Evolutionary conservation across 2,888 invertebrate genomes (phyloP).

Genomic region (Lasiommata megera): DNA sequence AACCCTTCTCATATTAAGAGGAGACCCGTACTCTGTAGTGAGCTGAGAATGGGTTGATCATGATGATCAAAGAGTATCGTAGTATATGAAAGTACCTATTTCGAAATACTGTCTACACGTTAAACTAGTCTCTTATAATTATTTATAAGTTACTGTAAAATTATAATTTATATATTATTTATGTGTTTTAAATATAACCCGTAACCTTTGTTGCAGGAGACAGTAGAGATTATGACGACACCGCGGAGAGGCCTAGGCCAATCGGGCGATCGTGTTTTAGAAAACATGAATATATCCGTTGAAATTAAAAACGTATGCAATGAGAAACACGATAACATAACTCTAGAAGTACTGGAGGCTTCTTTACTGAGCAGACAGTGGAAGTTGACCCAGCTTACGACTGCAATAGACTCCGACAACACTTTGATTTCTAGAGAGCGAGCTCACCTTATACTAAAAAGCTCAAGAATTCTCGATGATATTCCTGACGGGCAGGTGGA

Average conservation of each 20-base stretch:
- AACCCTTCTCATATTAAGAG: too few relatives aligned
- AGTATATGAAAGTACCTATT: too few relatives aligned
- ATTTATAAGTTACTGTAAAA: too few relatives aligned
- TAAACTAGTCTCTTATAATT: too few relatives aligned
- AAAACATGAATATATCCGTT: constrained; percentile 84
- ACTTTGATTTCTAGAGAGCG: constrained; percentile 59
- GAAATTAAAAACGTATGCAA: constrained; percentile 86
- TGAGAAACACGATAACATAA: constrained; percentile 81
- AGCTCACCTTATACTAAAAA: constrained; percentile 64
- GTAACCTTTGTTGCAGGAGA: constrained; percentile 57
- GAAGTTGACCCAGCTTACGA: constrained; percentile 71
- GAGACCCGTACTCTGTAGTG: too few relatives aligned
- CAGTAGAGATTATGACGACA: constrained; percentile 78
- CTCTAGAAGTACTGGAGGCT: constrained; percentile 69
- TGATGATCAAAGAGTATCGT: too few relatives aligned
- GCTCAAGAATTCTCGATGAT: constrained; percentile 47
- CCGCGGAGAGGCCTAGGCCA: constrained; percentile 75
- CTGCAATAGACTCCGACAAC: constrained; percentile 48
- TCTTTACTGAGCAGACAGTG: constrained; percentile 79
- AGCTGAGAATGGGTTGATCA: too few relatives aligned
- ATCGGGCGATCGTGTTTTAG: constrained; percentile 53
- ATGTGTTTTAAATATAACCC: too few relatives aligned
- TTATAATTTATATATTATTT: too few relatives aligned
- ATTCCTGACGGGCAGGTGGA: constrained; percentile 51
- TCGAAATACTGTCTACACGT: too few relatives aligned